These are phyloP conservation scores for Brachypterus glaber DNA, from an alignment of 2,888 invertebrate genomes.

Conservation along the genomic window DNA sequence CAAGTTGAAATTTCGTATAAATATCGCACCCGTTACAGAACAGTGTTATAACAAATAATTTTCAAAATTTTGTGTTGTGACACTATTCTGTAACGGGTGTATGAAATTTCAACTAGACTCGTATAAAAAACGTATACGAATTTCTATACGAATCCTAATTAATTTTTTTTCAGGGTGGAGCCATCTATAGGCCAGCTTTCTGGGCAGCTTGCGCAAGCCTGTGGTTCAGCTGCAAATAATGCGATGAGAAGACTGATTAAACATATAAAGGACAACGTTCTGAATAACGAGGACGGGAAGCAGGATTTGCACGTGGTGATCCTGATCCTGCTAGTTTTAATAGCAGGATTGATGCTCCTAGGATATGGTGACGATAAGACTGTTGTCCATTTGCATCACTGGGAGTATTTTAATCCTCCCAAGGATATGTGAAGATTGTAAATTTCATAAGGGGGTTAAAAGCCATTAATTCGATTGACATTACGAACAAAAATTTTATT, in stretches of 20 bases:
- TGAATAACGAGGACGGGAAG: slow-evolving; percentile 54
- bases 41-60: too few species aligned
- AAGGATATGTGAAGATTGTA: slow-evolving; percentile 39
- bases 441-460: too few species aligned
- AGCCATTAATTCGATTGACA: too few species aligned
- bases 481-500: too few species aligned
- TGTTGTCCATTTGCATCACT: slow-evolving; percentile 71
- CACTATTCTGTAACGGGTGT: too few species aligned
- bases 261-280: slow-evolving; percentile 50
- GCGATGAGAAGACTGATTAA: slow-evolving; percentile 60
- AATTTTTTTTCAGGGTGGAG: too few species aligned
- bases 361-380: slow-evolving; percentile 57
- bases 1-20: too few species aligned
- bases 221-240: slow-evolving; percentile 54
- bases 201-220: slow-evolving; percentile 59
- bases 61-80: too few species aligned
- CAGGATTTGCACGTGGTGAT: slow-evolving; percentile 67
- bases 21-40: too few species aligned
- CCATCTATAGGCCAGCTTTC: slow-evolving; percentile 61
- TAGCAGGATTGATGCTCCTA: slow-evolving; percentile 68
- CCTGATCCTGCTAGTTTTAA: slow-evolving; percentile 67
- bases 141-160: too few species aligned
- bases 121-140: too few species aligned
- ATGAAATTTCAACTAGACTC: too few species aligned
- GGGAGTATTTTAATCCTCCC: slow-evolving; percentile 83